Base-by-base conservation (phyloP, 2,113 vertebrate genomes). In the Hassar affinis region DNA sequence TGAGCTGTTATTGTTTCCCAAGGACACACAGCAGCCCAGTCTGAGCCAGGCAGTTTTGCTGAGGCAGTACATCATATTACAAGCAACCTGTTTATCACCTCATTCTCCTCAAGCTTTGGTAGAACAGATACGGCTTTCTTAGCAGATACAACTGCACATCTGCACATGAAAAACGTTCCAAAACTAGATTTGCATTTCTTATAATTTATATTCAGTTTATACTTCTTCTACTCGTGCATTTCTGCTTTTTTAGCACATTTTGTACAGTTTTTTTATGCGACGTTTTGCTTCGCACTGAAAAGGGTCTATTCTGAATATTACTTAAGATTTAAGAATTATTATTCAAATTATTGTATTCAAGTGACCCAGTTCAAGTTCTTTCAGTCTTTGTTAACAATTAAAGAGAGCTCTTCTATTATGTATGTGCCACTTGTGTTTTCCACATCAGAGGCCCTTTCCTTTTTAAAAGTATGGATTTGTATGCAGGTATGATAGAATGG, bases 351-450 rank as follows among this genome's bases (percentile, higher is more conserved):
- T n/a, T n/a, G n/a, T n/a, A n/a, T n/a, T n/a, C n/a, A n/a, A n/a
- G n/a, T 22, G 89, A 88, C 77, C 79, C 54, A 33, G 57, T 78
- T 82, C 66, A 78, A 87, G 80, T 64, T 49, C 22, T 89, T 91
- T 71, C 85, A 87, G 83, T 81, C 45, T 75, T 78, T 78, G 84
- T 93, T 80, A 91, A 93, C 90, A 91, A 90, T 92, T 88, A 38
- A 90, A 69, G 35, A 33, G 42, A 49, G 61, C 61, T 62, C 61
- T 81, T 92, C 68, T 89, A 89, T 90, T 88, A 92, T 92, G 91
- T 52, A 91, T 59, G 20, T 79, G 25, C 54, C 85, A 80, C 75
- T 78, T 89, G 84, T 82, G 81, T 86, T 22, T 87, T 89, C 84
- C 82, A 75, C 83, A 86, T 84, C 66, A 59, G 35, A 87, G 72